Evolutionary conservation across 2,888 invertebrate genomes (phyloP).

Genomic region (Lycocerus yunnanus): DNA sequence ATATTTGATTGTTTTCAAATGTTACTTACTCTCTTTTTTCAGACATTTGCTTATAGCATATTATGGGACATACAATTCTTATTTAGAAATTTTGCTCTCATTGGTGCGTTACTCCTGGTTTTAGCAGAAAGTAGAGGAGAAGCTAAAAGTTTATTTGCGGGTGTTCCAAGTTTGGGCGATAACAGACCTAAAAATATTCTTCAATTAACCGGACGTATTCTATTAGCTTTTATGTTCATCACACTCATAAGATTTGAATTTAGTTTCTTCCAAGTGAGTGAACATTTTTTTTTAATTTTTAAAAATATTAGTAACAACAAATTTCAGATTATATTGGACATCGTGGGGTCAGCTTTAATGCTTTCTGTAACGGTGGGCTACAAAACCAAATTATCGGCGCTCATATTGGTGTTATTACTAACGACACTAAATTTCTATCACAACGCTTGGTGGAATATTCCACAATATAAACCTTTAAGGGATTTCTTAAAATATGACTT

Average conservation of each 20-base stretch:
- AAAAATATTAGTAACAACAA: conserved; percentile 4
- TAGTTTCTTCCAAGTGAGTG: conserved; percentile 78
- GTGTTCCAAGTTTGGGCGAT: conserved; percentile 89
- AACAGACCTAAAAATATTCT: conserved; percentile 97
- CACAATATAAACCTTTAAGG: conserved; percentile 91
- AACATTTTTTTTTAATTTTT: not conserved
- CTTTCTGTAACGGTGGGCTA: conserved; percentile 95
- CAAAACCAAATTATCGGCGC: conserved; percentile 97
- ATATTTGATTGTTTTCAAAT: not conserved
- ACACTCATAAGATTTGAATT: conserved; percentile 93
- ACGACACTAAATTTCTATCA: conserved; percentile 92
- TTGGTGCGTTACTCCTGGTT: conserved; percentile 94
- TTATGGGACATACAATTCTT: conserved; percentile 98
- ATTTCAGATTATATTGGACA: conserved; percentile 83
- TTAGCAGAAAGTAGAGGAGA: conserved; percentile 95
- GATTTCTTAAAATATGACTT: conserved; percentile 99
- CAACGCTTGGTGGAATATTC: conserved; percentile 98
- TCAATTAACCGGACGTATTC: conserved; percentile 92
- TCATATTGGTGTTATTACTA: conserved; percentile 89
- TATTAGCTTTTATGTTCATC: conserved; percentile 98
- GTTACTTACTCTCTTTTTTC: conserved; percentile 44
- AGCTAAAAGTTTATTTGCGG: conserved; percentile 94
- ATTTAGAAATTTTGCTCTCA: conserved; percentile 92
- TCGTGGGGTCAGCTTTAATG: conserved; percentile 93
- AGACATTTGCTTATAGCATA: conserved; percentile 96